Base-by-base conservation (phyloP, 2,113 vertebrate species). In the Hippopotamus amphibius region DNA sequence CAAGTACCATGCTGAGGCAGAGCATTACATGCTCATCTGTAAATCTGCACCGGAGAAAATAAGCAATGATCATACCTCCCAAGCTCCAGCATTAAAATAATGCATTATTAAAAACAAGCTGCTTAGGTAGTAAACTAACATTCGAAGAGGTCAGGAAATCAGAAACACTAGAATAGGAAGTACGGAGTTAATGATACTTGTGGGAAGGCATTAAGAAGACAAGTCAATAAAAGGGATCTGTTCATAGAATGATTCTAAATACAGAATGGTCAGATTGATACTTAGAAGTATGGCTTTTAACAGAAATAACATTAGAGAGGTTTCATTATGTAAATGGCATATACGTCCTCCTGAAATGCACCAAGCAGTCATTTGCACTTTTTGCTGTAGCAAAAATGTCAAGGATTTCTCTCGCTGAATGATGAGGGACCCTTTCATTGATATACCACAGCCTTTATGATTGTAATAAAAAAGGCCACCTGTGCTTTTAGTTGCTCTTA, bases 301-400 rank as follows among this genome's bases (percentile, higher is more conserved):
- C 85, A 96, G 96, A 97, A 94, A 93, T 85, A 94, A 93, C 96
- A 95, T 93, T 63, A 96, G 71, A 97, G 86, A 98, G 96, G 77
- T 94, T 97, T 97, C 96, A 97, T 96, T 97, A 97, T 97, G 95
- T 79, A 98, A 97, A 97, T 96, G 81, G 93, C 76, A 97, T 92
- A 41, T 77, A 65, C 61, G 80, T 81, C 95, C 95, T 90, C 95
- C 96, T 97, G 96, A 93, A 96, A 95, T 65, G 24, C 66, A 90
- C 41, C 83, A 48, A 87, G 59, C 50, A 88, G 92, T 86, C 59
- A 53, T 53, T 33, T 53, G 48, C 48, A 77, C 37, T 53, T 97
- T 96, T 65, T 90, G 89, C 90, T 93, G 19, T 12, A 79, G 61
- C 81, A 95, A 91, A 97, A 90, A 97, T 85, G 81, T 92, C 83